Evolutionary conservation across 2,888 invertebrate species (phyloP).

Genomic region (Lymantria monacha): DNA sequence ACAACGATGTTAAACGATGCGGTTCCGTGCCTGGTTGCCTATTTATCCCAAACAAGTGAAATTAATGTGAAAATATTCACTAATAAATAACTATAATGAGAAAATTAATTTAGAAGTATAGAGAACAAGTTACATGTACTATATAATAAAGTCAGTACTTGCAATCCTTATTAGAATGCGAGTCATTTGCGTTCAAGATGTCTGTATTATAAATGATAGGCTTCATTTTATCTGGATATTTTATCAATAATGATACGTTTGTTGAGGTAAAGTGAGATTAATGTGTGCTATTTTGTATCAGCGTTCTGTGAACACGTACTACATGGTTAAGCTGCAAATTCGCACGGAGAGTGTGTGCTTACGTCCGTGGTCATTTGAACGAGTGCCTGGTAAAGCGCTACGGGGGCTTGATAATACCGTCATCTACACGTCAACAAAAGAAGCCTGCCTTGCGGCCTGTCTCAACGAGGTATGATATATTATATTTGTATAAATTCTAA

Average conservation of each 20-base stretch:
- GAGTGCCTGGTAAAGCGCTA: constrained; percentile 95
- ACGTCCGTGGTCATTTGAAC: constrained; percentile 96
- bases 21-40: constrained; percentile 27
- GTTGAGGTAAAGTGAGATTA: constrained; percentile 21
- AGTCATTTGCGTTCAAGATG: constrained; percentile 14
- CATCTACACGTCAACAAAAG: constrained; percentile 96
- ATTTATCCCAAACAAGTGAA: constrained; percentile 33
- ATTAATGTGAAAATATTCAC: constrained; percentile 33
- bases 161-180: constrained; percentile 27
- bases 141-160: constrained; percentile 15
- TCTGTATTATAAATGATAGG: constrained; percentile 20
- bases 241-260: constrained; percentile 30
- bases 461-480: constrained; percentile 88
- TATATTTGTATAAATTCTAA: constrained; percentile 13
- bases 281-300: constrained; percentile 27
- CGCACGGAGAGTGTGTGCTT: constrained; percentile 95
- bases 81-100: constrained; percentile 10
- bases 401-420: constrained; percentile 94
- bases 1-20: constrained; percentile 40
- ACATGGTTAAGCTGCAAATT: constrained; percentile 96
- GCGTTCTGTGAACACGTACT: constrained; percentile 92
- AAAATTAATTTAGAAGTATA: constrained; percentile 6
- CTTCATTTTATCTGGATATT: constrained; percentile 26
- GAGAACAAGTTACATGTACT: neutral
- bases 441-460: constrained; percentile 95